Conservation (phyloP, 2,797 vertebrate species). For the Leucoraja ocellata region DNA sequence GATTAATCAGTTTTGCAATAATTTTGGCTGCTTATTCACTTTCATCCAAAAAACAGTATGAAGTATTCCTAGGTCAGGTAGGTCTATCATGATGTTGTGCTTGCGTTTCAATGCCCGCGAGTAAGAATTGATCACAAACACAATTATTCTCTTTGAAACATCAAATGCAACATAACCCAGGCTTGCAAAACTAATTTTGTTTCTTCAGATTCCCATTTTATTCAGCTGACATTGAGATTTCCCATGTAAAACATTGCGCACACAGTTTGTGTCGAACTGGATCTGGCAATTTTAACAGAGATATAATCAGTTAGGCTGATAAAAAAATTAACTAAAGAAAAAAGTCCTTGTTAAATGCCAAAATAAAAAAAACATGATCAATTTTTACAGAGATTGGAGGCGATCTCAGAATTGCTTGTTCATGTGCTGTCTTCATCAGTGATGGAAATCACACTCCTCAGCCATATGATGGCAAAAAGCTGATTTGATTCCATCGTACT, state of each 20-base stretch:
- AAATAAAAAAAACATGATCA: background rate
- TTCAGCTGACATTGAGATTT: background rate
- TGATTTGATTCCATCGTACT: background rate
- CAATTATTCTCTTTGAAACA: conserved; percentile 15
- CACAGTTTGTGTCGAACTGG: background rate
- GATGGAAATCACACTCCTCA: background rate
- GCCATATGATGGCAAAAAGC: background rate
- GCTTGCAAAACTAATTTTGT: background rate
- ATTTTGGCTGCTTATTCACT: background rate
- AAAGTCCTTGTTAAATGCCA: background rate
- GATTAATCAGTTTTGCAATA: background rate
- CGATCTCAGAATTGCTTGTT: background rate
- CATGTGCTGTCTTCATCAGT: background rate
- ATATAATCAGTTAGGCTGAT: background rate
- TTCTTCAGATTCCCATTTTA: background rate
- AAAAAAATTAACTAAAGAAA: background rate
- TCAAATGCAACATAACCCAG: background rate
- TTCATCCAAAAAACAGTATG: background rate
- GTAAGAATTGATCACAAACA: background rate
- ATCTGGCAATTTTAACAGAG: background rate
- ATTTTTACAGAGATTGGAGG: background rate
- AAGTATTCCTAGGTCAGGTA: background rate
- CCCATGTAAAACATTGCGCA: background rate
- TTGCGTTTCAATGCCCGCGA: background rate
- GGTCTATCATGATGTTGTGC: background rate